A percentile compares a stretch with the other conserved stretches of the same genome.
Conservation (phyloP, 2,888 invertebrate genomes). For the Phania funesta region DNA sequence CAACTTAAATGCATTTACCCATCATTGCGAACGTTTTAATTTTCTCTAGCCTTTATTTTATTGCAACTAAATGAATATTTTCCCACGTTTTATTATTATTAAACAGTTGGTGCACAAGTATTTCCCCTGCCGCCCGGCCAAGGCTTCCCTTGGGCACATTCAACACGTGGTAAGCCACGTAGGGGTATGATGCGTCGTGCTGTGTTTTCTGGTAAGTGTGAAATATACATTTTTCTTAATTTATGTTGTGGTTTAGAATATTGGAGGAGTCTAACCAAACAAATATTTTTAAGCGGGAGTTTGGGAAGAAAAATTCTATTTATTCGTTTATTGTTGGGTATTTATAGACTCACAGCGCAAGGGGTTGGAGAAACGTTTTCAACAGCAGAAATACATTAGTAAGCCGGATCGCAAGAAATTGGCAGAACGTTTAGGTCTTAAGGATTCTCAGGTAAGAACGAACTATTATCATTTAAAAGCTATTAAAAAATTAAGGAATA, state of each 20-base stretch:
- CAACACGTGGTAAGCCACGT: constrained; percentile 94
- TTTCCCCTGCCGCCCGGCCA: constrained; percentile 83
- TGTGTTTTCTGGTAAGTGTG: constrained; percentile 88
- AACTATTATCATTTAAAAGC: neutral
- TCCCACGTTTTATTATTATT: constrained; percentile 69
- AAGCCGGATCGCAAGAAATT: constrained; percentile 98
- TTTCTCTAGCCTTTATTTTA: neutral
- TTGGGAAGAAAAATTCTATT: constrained; percentile 4
- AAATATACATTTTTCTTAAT: constrained; percentile 37
- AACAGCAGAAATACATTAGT: constrained; percentile 98
- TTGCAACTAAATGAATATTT: constrained; percentile 61
- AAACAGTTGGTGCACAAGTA: constrained; percentile 82
- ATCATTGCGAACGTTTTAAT: neutral
- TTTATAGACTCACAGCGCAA: constrained; percentile 92
- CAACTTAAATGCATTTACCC: constrained; percentile 38
- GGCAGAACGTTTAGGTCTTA: constrained; percentile 96
- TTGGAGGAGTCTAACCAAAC: neutral
- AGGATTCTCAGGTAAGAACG: constrained; percentile 95
- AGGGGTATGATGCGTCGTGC: constrained; percentile 98
- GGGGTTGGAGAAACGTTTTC: constrained; percentile 96
- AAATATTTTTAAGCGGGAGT: neutral
- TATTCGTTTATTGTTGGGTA: constrained; percentile 22
- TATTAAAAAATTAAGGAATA: neutral
- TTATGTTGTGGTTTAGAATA: constrained; percentile 53
- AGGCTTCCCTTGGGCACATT: constrained; percentile 93